phyloP scores from a whole-genome alignment of 2,113 vertebrate species.

The Mesoclemmys tuberculata region DNA sequence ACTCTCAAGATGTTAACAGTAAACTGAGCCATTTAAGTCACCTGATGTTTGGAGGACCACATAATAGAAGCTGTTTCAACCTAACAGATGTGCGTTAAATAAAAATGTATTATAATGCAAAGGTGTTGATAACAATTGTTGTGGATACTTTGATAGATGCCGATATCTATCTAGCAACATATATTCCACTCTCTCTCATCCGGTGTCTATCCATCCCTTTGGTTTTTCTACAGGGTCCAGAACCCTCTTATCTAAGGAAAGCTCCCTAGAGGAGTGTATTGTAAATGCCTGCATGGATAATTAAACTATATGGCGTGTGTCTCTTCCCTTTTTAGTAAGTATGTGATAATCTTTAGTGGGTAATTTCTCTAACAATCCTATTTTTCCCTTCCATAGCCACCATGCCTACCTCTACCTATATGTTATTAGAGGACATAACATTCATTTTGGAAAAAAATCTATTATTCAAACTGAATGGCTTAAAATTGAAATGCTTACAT shows the following conservation, averaged over 20 bases:
- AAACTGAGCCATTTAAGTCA: not conserved
- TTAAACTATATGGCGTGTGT: not conserved
- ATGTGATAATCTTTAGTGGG: not conserved
- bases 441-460: conserved; percentile 47
- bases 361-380: not conserved
- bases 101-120: not conserved
- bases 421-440: conserved; percentile 72
- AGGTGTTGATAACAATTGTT: not conserved
- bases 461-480: conserved; percentile 74
- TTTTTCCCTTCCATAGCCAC: not conserved
- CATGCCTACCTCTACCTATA: conserved; percentile 32
- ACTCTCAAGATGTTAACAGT: not conserved
- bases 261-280: not conserved
- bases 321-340: not conserved
- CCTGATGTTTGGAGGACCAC: not conserved
- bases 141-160: not conserved
- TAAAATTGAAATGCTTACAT: conserved; percentile 75
- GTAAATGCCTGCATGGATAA: not conserved
- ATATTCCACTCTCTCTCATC: not conserved
- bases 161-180: not conserved
- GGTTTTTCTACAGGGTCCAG: not conserved
- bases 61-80: not conserved
- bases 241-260: not conserved
- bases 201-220: not conserved
- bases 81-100: not conserved